Evolutionary conservation across 2,888 invertebrate genomes (phyloP).

Genomic region (Drosophila prostipennis): DNA sequence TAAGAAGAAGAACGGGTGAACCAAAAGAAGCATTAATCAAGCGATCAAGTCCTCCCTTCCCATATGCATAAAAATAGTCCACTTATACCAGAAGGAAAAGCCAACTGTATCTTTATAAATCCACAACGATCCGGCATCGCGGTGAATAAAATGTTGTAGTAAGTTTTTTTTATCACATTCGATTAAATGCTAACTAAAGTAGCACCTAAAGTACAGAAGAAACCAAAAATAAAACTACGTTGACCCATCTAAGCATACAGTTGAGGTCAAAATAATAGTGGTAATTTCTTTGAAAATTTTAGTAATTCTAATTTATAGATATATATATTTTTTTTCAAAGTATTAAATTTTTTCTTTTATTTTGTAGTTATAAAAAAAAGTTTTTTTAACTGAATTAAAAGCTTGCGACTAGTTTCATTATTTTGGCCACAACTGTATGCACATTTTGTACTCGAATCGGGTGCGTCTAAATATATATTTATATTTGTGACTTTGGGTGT

Average conservation of each 20-base stretch:
- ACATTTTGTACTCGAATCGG: conserved; percentile 4
- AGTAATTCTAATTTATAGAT: no score
- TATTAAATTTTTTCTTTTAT: no score
- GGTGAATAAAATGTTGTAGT: conserved; percentile 37
- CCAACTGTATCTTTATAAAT: neutral
- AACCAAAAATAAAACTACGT: conserved; percentile 29
- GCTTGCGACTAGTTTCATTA: neutral
- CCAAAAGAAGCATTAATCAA: neutral
- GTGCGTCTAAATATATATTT: conserved; percentile 18
- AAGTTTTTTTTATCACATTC: conserved; percentile 12
- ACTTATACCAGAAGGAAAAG: neutral
- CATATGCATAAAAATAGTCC: conserved; percentile 2
- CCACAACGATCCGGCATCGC: conserved; percentile 1
- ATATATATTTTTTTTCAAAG: no score
- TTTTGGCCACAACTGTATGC: neutral
- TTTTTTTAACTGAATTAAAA: no score
- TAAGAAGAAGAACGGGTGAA: neutral
- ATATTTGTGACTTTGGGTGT: conserved; percentile 12
- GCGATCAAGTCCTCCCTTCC: neutral
- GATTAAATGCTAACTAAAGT: conserved; percentile 20
- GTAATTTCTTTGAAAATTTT: no score
- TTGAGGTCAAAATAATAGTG: neutral
- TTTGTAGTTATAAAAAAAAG: no score
- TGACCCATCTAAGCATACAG: conserved; percentile 6
- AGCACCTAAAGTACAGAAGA: conserved; percentile 11